Evolutionary conservation across 2,888 invertebrate genomes (phyloP), one percentile per base, ranked within the genome.

Genomic region (Oligia latruncula): DNA sequence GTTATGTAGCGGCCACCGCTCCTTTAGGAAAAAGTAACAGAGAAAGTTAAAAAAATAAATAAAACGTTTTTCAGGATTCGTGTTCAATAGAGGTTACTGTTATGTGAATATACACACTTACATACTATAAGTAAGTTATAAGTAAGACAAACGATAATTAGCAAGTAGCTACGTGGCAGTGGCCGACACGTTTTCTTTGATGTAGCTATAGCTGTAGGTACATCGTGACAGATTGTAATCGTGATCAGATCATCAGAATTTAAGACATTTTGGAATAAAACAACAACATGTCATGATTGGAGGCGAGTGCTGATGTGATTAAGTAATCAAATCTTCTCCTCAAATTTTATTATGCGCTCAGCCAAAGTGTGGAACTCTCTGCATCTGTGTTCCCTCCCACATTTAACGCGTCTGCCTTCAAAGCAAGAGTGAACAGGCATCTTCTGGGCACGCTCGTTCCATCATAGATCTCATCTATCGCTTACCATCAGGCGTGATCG

Each of bases 61-160:
- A 13, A 13, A 49, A n/a, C n/a, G 0, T 17, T 46, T 40, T 67
- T 58, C 2, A 68, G 46, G 43, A 52, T 82, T 68, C 74, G n/a
- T 74, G n/a, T 74, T 15, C 11, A 68, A 58, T 52, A 65, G 40
- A 55, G 29, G 65, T 82, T 66, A 71, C 46, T 70, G 46, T 66
- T 60, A 52, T 62, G 46, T 58, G 35, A 75, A 62, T 49, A 64
- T 49, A 64, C 13, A 23, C 35, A 76, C 46, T 29, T 58, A 74
- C 52, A 40, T 72, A 65, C 17, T 70, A 52, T 81, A 72, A 71
- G 65, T 75, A 62, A 74, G 73, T 71, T 58, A 80, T 80, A 67
- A 64, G 85, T 85, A 85, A 85, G 78, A 83, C 78, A 86, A 80
- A 83, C 77, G 74, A 64, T 68, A 83, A 80, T 86, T 86, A 86